Evolutionary conservation across 2,888 invertebrate genomes (phyloP).

Genomic region (Laothoe populi): DNA sequence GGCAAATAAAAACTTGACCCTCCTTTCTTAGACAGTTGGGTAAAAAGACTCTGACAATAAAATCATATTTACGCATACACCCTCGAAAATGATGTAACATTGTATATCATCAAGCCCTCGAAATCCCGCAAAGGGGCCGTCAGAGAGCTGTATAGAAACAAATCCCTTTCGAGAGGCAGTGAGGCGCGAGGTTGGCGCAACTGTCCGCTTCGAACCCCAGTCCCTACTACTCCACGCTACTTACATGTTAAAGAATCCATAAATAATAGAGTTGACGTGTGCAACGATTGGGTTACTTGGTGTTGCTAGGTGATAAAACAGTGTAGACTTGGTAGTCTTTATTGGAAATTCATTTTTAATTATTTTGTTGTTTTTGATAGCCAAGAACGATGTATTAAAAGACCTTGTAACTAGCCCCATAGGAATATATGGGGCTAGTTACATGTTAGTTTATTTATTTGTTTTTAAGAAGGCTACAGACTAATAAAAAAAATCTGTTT

Average conservation of each 20-base stretch:
- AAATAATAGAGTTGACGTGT: slow-evolving; percentile 84
- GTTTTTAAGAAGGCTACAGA: no score
- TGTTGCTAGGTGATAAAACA: slow-evolving; percentile 1
- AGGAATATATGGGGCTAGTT: no score
- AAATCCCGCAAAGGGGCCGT: slow-evolving; percentile 7
- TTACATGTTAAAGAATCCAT: slow-evolving; percentile 85
- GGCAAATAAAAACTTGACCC: no score
- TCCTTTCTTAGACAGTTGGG: no score
- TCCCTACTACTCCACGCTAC: slow-evolving; percentile 44
- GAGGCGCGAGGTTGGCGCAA: slow-evolving; percentile 34
- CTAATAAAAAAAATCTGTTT: no score
- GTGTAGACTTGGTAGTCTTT: neutral
- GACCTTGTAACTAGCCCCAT: no score
- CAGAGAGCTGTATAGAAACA: slow-evolving; percentile 10
- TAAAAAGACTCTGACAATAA: neutral
- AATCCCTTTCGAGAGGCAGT: slow-evolving; percentile 23
- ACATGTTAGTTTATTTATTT: no score
- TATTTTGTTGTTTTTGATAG: neutral
- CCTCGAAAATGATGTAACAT: slow-evolving; percentile 2
- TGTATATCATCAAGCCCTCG: slow-evolving; percentile 20
- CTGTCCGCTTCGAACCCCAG: slow-evolving; percentile 20
- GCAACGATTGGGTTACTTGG: slow-evolving; percentile 73
- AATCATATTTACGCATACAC: neutral
- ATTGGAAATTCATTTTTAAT: neutral
- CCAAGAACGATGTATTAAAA: no score